Evolutionary conservation across 2,888 invertebrate species (phyloP).

Genomic region (Papilio gigon): DNA sequence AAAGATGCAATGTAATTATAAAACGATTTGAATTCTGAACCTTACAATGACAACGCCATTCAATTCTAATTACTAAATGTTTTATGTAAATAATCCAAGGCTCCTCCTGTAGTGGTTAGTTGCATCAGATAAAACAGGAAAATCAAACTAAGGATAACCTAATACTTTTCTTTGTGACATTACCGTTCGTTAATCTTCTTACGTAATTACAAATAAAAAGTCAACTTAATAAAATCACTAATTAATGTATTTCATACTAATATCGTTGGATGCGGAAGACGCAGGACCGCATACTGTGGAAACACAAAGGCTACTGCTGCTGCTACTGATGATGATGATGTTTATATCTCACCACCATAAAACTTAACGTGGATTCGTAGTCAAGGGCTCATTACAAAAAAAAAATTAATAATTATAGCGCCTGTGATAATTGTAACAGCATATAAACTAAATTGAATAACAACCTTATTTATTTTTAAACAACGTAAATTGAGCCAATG

Average conservation of each 20-base stretch:
- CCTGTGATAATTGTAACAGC: background rate
- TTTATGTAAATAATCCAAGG: slow-evolving; percentile 18
- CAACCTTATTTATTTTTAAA: background rate
- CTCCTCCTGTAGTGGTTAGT: background rate
- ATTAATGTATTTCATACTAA: no score
- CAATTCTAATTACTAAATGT: slow-evolving; percentile 28
- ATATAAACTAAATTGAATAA: background rate
- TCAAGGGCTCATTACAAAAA: background rate
- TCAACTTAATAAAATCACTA: no score
- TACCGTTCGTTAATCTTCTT: no score
- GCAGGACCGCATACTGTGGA: no score
- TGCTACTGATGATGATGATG: no score
- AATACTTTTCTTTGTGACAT: background rate
- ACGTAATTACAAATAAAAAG: no score
- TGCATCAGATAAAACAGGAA: slow-evolving; percentile 25
- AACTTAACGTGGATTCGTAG: no score
- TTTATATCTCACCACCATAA: background rate
- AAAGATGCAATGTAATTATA: background rate
- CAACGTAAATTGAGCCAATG: background rate
- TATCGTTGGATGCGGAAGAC: no score
- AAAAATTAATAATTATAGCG: background rate
- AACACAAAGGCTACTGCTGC: no score
- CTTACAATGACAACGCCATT: slow-evolving; percentile 6
- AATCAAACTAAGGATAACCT: background rate
- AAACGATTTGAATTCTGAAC: slow-evolving; percentile 8